Base-by-base conservation (phyloP, 2,888 invertebrate species). In the Sphecodes monilicornis region DNA sequence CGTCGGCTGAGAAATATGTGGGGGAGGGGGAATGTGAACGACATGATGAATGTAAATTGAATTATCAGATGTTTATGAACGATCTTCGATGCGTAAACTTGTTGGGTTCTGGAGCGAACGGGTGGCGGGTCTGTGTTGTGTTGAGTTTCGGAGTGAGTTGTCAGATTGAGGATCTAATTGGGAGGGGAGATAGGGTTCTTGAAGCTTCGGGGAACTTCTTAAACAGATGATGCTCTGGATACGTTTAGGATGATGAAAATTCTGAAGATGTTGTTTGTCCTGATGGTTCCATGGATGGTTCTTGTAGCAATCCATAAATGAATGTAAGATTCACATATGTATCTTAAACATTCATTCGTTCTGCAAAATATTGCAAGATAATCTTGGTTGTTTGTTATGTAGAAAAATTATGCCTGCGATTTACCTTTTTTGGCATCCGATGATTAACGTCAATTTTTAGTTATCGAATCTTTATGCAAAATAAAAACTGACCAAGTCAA, bases 41-140 rank as follows among this genome's bases (percentile, higher is more conserved):
- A 36, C 60, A 60, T 6, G 60, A 60, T 60, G 60, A 60, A 60
- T 60, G 60, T 26, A 60, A 60, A 60, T 60, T 60, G 60, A 60
- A 29, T 60, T 60, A 60, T 60, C 60, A 29, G 60, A 29, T 41
- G 26, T 66, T 41, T 43, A 76, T 18, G 64, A 64, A 64, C 60
- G 60, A 29, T 64, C 64, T 64, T 32, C 32, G 64, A 64, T 32
- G 64, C 22, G 64, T 64, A 64, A 64, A 64, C 64, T 64, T 22
- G 32, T 36, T 1, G 32, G 22, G 64, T 10, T 22, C 8, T 32
- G 32, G 32, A 22, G 64, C 18, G 60, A 29, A 60, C 60, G 26
- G 60, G 6, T 36, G 18, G 8, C 32, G 64, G 32, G 32, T 64
- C 64, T 64, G 64, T 32, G 22, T 32, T 32, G 32, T 18, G 64